Evolutionary conservation across 2,888 invertebrate genomes (phyloP), one percentile per base, ranked within the genome.

Genomic region (Nudaria mundana): DNA sequence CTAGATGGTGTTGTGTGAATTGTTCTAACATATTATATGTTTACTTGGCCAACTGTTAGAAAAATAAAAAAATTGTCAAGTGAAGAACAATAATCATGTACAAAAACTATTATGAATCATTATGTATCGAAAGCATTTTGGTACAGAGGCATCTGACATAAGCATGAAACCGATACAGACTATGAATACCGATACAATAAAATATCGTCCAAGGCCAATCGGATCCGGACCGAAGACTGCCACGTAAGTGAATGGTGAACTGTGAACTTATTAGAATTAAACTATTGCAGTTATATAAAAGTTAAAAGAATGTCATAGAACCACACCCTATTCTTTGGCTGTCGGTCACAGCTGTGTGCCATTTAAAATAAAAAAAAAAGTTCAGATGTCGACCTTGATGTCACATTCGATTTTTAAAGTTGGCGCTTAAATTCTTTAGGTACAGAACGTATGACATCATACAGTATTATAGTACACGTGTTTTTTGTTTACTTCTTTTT

Each of bases 241-340:
- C 63, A 52, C 44, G 52, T 45, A 66, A 62, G 81, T 77, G 80
- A 86, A 66, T 63, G 82, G 76, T 41, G 80, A 81, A 80, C 86
- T 83, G 79, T 86, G 86, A 87, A 87, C 85, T 83, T 38, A 81
- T 81, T 76, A 70, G 61, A 61, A 64, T 58, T 41, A 44, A 51
- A 56, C 54, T 40, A 49, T 56, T 59, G 56, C 52, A 34, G 44
- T 59, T n/a, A n/a, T n/a, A n/a, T 60, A 48, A 55, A 48, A 59
- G 41, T 69, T 73, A 62, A 61, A 82, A 77, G 82, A 82, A 85
- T 85, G 84, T 81, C 86, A 81, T 60, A 69, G 53, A 55, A 58
- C 63, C 81, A 78, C 83, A 74, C 85, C 84, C 53, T 31, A 53
- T 44, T 43, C 47, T 53, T 64, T 62, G 63, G 56, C 40, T 56